These are phyloP conservation scores for Cheilosia impressa DNA, from an alignment of 2,888 invertebrate genomes.

Conservation along the genomic window DNA sequence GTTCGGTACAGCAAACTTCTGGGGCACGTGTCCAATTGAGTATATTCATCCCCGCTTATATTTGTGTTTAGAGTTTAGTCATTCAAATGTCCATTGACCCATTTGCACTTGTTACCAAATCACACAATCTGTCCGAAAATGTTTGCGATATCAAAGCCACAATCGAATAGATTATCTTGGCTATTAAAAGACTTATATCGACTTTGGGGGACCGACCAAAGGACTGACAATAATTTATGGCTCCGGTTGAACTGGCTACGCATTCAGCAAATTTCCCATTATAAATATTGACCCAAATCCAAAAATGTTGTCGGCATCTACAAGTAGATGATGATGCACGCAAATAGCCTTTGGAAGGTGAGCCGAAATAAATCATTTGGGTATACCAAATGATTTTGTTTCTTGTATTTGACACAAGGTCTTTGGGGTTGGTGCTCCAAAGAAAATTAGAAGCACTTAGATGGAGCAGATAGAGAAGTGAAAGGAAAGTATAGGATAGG, in stretches of 20 bases:
- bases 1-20: no score
- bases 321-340: background rate
- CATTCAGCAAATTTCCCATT: background rate
- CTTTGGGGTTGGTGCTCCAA: no score
- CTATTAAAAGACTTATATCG: no score
- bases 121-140: no score
- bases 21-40: no score
- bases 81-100: no score
- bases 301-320: background rate
- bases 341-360: background rate
- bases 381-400: background rate
- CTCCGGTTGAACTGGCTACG: background rate
- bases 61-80: no score
- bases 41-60: no score
- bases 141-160: background rate
- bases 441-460: no score
- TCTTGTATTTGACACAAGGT: background rate
- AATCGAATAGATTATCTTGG: background rate
- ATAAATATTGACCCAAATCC: slow-evolving; percentile 1
- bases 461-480: no score
- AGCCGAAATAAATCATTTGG: slow-evolving; percentile 25
- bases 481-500: no score
- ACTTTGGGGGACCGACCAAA: background rate
- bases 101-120: no score
- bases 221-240: slow-evolving; percentile 28